phyloP scores from a whole-genome alignment of 1,140 invertebrate genomes.

The Drosophila repletoides region DNA sequence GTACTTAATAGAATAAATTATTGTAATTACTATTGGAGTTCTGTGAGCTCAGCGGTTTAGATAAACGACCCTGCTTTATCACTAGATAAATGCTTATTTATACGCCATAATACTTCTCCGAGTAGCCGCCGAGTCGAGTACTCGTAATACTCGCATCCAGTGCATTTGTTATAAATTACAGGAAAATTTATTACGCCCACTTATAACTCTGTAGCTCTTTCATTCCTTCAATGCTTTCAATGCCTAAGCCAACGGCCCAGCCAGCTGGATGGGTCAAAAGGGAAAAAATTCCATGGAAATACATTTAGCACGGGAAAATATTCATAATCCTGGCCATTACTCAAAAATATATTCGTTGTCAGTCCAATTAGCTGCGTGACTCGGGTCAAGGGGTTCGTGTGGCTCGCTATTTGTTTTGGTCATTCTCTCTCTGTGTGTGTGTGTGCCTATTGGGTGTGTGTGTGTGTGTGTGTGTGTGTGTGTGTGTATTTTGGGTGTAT shows the following conservation, averaged over 20 bases:
- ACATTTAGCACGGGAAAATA: slow-evolving; percentile 49
- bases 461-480: slow-evolving; percentile 1
- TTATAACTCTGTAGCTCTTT: slow-evolving; percentile 31
- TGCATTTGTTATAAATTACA: slow-evolving; percentile 44
- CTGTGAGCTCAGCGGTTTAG: neutral
- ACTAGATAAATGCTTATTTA: slow-evolving; percentile 45
- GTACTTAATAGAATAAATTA: slow-evolving; percentile 46
- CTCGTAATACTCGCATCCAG: slow-evolving; percentile 30
- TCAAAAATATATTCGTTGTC: slow-evolving; percentile 77
- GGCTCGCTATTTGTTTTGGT: slow-evolving; percentile 71
- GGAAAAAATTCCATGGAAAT: slow-evolving; percentile 39
- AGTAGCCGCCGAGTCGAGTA: neutral
- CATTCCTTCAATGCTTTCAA: neutral
- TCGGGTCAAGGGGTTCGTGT: slow-evolving; percentile 67
- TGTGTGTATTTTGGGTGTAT: slow-evolving; percentile 30
- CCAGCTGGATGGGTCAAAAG: slow-evolving; percentile 24
- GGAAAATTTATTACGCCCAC: slow-evolving; percentile 34
- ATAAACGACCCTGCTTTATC: slow-evolving; percentile 42
- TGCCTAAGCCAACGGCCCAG: neutral
- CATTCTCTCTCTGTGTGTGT: slow-evolving; percentile 30
- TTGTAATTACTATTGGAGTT: slow-evolving; percentile 40
- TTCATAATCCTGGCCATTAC: slow-evolving; percentile 75
- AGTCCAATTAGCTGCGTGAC: slow-evolving; percentile 79
- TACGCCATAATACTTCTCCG: slow-evolving; percentile 36
- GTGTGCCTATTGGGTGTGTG: slow-evolving; percentile 19